Base-by-base conservation (phyloP, 2,888 invertebrate species). In the Halocaridina rubra region DNA sequence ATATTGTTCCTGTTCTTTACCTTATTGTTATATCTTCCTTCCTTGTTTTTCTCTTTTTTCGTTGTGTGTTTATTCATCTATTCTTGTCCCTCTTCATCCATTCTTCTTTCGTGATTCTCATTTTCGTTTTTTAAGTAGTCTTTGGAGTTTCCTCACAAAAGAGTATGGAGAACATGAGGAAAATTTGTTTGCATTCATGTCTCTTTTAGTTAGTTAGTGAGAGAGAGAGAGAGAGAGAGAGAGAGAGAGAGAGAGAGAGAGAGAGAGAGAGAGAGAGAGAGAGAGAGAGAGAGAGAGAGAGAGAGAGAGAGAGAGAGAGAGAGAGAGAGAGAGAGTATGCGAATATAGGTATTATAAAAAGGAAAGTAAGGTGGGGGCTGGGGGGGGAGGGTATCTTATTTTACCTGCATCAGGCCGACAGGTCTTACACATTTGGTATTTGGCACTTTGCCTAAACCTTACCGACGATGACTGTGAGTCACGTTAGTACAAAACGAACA, bases 361-460 rank as follows among this genome's bases (percentile, higher is more conserved):
- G 22, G 77, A 32, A 32, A 29, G 32, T 29, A 46, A 39, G 76
- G 59, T 10, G 39, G 29, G 22, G 64, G 33, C 16, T 32, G 22
- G 64, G 30, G 78, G 29, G 27, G 67, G 27, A 30, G 4, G 22
- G 67, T 19, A 24, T 24, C 39, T 24, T 46, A 29, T 30, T 32
- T 30, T 59, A 16, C 24, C 72, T 24, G 27, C 33, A 39, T 19
- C 22, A 16, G 39, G 33, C 72, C 13, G n/a, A 10, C 59, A 64
- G 71, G 80, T 72, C 80, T 80, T 80, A 80, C 71, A 46, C 80
- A 53, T 72, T 72, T 72, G 80, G 80, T 59, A 80, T 72, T 72
- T 80, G 80, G 80, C 80, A 71, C 71, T 8, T 32, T 80, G 80
- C 80, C 80, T 71, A 24, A n/a, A 4, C 10, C 80, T 80, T 80